Evolutionary conservation across 2,113 vertebrate genomes (phyloP).

Genomic region (Syngnathus floridae): DNA sequence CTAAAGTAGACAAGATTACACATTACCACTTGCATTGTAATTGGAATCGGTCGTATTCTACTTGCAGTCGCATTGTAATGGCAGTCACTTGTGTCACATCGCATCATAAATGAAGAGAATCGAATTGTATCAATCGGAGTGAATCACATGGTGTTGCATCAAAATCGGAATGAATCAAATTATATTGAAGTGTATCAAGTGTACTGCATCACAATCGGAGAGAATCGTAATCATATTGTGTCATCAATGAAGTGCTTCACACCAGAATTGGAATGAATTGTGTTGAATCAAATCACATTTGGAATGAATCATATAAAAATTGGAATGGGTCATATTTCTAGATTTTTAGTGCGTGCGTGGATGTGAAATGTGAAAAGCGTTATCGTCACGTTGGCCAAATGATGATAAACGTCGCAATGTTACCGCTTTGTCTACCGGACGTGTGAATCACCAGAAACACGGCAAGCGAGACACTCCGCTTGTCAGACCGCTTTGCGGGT

Average conservation of each 20-base stretch:
- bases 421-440: background rate
- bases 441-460: background rate
- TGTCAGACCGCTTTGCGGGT: background rate
- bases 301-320: too few species aligned
- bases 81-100: background rate
- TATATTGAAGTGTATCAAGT: background rate
- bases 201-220: background rate
- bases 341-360: too few species aligned
- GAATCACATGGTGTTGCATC: background rate
- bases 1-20: constrained; percentile 15
- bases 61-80: background rate
- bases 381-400: background rate
- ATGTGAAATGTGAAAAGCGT: background rate
- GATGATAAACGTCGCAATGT: background rate
- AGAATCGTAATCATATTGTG: background rate
- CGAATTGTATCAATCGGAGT: background rate
- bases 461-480: background rate
- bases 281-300: too few species aligned
- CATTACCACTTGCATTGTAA: background rate
- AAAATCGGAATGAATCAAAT: background rate
- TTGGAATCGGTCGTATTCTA: background rate
- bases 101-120: background rate
- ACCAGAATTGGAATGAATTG: too few species aligned
- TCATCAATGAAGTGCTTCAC: too few species aligned
- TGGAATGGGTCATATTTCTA: too few species aligned